phyloP scores from a whole-genome alignment of 2,888 invertebrate genomes.

The Xanthorhoe designata region DNA sequence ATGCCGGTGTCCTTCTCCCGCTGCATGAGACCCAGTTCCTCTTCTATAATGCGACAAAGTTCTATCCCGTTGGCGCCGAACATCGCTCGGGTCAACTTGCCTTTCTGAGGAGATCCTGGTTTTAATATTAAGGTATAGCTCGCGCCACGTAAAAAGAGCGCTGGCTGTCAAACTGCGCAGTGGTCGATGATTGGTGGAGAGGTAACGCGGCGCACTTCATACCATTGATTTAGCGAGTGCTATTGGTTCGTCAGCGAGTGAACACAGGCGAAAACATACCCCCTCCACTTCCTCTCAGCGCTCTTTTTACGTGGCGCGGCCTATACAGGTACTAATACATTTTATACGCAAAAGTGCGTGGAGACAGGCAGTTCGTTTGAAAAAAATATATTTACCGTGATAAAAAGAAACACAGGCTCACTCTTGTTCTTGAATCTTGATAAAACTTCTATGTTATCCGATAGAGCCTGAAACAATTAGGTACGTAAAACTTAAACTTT shows the following conservation, averaged over 20 bases:
- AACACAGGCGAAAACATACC: no score
- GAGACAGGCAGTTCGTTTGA: neutral
- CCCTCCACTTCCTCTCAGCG: no score
- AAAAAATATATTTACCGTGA: slow-evolving; percentile 66
- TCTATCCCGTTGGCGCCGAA: slow-evolving; percentile 83
- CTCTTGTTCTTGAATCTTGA: slow-evolving; percentile 87
- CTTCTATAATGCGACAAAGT: slow-evolving; percentile 69
- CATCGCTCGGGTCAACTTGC: slow-evolving; percentile 75
- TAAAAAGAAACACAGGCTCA: slow-evolving; percentile 90
- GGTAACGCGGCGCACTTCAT: no score
- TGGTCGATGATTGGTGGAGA: no score
- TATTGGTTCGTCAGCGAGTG: no score
- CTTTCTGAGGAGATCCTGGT: slow-evolving; percentile 52
- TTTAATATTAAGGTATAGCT: neutral
- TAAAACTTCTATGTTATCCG: slow-evolving; percentile 85
- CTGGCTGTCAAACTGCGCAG: no score
- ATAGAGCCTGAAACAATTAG: slow-evolving; percentile 74
- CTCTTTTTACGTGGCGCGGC: no score
- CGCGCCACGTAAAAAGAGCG: no score
- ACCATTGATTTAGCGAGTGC: no score
- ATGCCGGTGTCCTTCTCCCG: slow-evolving; percentile 55
- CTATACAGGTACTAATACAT: no score
- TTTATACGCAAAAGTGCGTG: no score
- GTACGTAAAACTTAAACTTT: no score
- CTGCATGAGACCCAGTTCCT: slow-evolving; percentile 59